Evolutionary conservation across 1,140 invertebrate genomes (phyloP), one percentile per base, ranked within the genome.

Genomic region (Conopomorpha cramerella): DNA sequence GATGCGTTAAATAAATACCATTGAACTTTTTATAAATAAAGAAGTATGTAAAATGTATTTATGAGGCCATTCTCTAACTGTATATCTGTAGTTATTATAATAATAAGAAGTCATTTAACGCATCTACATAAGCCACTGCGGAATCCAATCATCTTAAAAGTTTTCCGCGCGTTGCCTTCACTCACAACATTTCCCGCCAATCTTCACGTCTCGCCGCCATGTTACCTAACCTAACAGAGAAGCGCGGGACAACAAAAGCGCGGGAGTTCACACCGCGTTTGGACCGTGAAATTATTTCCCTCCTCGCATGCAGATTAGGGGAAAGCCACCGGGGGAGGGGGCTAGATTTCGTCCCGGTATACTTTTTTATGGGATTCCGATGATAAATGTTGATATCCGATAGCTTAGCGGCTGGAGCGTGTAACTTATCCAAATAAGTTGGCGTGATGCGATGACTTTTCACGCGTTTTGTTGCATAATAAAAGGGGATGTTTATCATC

Each of bases 11-110:
- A n/a, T n/a, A n/a, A n/a, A n/a, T n/a, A n/a, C n/a, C n/a, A n/a
- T n/a, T n/a, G n/a, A n/a, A n/a, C n/a, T n/a, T n/a, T n/a, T n/a
- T n/a, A n/a, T n/a, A n/a, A n/a, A n/a, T n/a, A n/a, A n/a, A n/a
- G n/a, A n/a, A n/a, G 59, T 74, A 65, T 50, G 70, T 74, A 66
- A 74, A n/a, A n/a, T n/a, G n/a, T 71, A 71, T 74, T 74, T 74
- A 74, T 74, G 63, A 64, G 64, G 55, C 55, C 63, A 71, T 66
- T 74, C 71, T 71, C 70, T 56, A 59, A 56, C 63, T 54, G 66
- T 71, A 71, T 74, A 74, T 74, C 65, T 66, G 51, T 56, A 68
- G 63, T 63, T 57, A 74, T 74, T 74, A n/a, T n/a, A n/a, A n/a
- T n/a, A n/a, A n/a, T n/a, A n/a, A n/a, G n/a, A n/a, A n/a, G n/a